Base-by-base conservation (phyloP, 2,797 vertebrate genomes). In the Smutsia temminckii region DNA sequence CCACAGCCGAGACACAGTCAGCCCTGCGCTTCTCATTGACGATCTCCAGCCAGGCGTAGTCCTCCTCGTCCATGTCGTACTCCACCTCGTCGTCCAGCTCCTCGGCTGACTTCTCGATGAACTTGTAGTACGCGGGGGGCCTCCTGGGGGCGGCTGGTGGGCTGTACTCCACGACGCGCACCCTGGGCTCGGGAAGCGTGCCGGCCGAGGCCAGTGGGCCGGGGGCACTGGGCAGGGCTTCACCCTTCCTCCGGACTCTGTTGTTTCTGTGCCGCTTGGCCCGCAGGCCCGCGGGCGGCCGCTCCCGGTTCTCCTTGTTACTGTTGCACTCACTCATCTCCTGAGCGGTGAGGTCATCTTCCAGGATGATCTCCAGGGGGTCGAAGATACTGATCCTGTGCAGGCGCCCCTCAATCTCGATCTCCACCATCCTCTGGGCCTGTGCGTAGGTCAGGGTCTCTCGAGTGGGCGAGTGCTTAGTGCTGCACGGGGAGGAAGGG, bases 21-120 rank as follows among this genome's bases (percentile, higher is more conserved):
- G 98, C 98, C 90, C 98, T 98, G 25, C 99, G 98, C 95, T 99
- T 99, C 95, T 99, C 99, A 0, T 99, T 99, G 93, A 99, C 98
- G 80, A 99, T 98, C 97, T 99, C 99, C 96, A 99, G 98, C 99
- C 99, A 99, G 0, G 99, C 99, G 0, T 99, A 99, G 97, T 99
- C 99, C 96, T 99, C 99, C 98, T 99, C 99, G 5, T 99, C 99
- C 99, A 99, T 99, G 98, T 99, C 99, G 5, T 99, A 99, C 93
- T 99, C 99, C 0, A 99, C 99, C 97, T 99, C 99, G 0, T 99
- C 99, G 71, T 99, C 99, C 49, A 99, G 98, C 98, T 99, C 99
- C 98, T 99, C 99, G 0, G 99, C 98, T 0, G 99, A 99, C 97
- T 99, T 99, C 97, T 99, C 99, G 23, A 98, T 96, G 77, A 99